Conservation (phyloP, 2,888 invertebrate genomes). For the Erannis defoliaria region DNA sequence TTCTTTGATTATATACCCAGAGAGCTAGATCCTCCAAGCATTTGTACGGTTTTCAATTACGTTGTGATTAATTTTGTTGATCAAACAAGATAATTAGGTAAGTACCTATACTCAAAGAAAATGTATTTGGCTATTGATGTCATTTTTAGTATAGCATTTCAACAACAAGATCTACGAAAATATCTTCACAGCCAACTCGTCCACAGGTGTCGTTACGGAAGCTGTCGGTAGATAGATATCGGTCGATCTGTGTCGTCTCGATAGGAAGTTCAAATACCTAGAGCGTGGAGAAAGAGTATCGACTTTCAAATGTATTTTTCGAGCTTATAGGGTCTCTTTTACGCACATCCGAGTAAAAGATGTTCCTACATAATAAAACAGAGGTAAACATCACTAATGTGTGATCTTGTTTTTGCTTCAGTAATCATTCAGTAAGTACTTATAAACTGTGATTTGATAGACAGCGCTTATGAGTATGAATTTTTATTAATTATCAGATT, state of each 20-base stretch:
- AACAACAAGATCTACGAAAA: neutral
- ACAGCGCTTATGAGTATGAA: no score
- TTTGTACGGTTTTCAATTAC: neutral
- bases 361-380: no score
- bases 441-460: no score
- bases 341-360: neutral
- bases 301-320: conserved; percentile 1
- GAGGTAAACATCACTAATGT: no score
- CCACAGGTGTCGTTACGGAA: conserved; percentile 29
- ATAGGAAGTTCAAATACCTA: conserved; percentile 6
- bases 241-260: conserved; percentile 8
- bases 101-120: no score
- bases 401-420: no score
- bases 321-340: neutral
- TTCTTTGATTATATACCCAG: no score
- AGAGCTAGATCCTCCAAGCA: no score
- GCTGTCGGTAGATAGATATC: conserved; percentile 11
- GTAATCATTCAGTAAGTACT: no score
- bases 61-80: neutral
- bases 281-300: neutral
- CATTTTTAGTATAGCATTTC: neutral
- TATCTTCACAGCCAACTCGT: conserved; percentile 1
- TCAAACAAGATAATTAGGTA: no score
- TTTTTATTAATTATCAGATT: no score
- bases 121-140: neutral